Evolutionary conservation across 2,113 vertebrate species (phyloP), one percentile per base, ranked within the genome.

Genomic region (Leptobrachium leishanense): DNA sequence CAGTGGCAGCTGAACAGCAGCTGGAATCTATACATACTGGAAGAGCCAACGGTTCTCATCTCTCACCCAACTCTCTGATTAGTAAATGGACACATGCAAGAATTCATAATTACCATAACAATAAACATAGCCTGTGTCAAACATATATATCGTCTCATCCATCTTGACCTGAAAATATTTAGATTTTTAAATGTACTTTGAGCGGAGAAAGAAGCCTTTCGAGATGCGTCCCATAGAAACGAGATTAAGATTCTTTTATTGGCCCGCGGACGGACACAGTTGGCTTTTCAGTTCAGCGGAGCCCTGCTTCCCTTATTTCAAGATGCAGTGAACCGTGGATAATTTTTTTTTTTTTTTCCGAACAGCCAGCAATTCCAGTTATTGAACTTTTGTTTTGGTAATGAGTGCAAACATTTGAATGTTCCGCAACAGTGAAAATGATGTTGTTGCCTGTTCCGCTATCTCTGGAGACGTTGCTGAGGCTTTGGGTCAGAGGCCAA

Each of bases 371-470:
- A 66, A 73, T 79, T 67, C 77, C 66, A 12, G 63, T 80, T 73
- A 79, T 79, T 80, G 77, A 73, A 73, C 68, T 67, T 68, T 73
- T 43, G 62, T 39, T 79, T 72, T 39, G 65, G 43, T 72, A 53
- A 65, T 67, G 71, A 53, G 42, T 65, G 76, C 67, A 80, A 73
- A 80, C 46, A 73, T 73, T 80, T 40, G n/a, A 46, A 59, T 44
- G 46, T 62, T 74, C 39, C 66, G 62, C 63, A 68, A 74, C 70
- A 59, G 46, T 73, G 46, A 43, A 79, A 64, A 79, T 66, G 1
- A 73, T 79, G 70, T 74, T 59, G 66, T 13, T 57, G 13, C 12
- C 46, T 53, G 68, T 6, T 15, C 20, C 43, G 12, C 31, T 67
- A 64, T 64, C 63, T 73, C 41, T 50, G 5, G 77, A 13, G 77